Percentiles rank a stretch among this genome's conserved stretches.
These are phyloP conservation scores for Chlamydotis undulata DNA, from an alignment of 2,113 vertebrate genomes.

Conservation along the genomic window DNA sequence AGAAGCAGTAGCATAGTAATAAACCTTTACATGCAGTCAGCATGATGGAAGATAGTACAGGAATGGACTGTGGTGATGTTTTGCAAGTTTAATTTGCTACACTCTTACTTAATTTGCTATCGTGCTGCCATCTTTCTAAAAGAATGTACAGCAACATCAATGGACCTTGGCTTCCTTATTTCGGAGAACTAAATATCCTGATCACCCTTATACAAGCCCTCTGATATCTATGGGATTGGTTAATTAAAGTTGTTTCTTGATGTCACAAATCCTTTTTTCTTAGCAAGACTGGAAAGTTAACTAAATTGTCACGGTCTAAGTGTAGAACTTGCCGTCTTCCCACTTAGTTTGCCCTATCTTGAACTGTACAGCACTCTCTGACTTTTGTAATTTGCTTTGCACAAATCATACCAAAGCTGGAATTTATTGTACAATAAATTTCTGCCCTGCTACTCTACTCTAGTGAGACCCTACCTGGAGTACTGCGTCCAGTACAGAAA, in stretches of 20 bases:
- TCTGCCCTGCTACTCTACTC: not conserved
- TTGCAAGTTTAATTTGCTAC: conserved; percentile 30
- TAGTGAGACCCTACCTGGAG: not conserved
- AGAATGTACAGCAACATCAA: not conserved
- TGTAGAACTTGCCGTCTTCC: not conserved
- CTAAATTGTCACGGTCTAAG: not conserved
- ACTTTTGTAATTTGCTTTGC: not conserved
- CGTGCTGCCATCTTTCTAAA: not conserved
- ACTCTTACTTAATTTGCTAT: conserved; percentile 1
- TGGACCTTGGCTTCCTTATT: not conserved
- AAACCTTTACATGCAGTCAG: conserved; percentile 12
- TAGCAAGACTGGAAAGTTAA: not conserved
- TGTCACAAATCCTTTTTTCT: not conserved
- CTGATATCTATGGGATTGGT: not conserved
- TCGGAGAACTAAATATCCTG: not conserved
- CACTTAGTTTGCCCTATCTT: not conserved
- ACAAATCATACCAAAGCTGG: not conserved
- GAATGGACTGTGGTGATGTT: not conserved
- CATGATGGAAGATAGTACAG: not conserved
- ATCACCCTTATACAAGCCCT: not conserved
- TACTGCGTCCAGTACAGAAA: not conserved
- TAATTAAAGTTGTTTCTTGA: not conserved
- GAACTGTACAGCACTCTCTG: not conserved
- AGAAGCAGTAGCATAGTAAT: not conserved
- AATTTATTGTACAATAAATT: not conserved